Percentiles rank a stretch among this genome's conserved stretches.
These are phyloP conservation scores for Drosophila kokeensis DNA, from an alignment of 2,888 invertebrate genomes.

Conservation along the genomic window DNA sequence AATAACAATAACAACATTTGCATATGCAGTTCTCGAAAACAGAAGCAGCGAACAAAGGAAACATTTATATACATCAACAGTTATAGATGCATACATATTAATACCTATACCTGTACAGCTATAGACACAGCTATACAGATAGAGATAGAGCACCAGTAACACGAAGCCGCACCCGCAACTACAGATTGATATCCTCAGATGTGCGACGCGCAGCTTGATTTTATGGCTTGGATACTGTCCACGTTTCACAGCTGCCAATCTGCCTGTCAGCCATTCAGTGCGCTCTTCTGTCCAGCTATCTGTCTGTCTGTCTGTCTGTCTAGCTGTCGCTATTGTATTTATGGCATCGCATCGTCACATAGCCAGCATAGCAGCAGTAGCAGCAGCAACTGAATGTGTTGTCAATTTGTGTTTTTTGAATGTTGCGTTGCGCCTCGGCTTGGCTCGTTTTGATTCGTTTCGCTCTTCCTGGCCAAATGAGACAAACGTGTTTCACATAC, in stretches of 20 bases:
- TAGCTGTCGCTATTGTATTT: constrained; percentile 38
- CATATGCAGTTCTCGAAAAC: constrained; percentile 26
- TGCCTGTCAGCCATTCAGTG: constrained; percentile 20
- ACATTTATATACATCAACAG: constrained; percentile 35
- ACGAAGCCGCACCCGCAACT: constrained; percentile 20
- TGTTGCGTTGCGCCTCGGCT: constrained; percentile 1
- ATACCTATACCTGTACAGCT: constrained; percentile 7
- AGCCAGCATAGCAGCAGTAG: background rate
- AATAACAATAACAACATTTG: constrained; percentile 22
- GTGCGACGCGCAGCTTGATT: constrained; percentile 25
- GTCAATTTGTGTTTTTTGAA: constrained; percentile 23
- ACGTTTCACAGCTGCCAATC: constrained; percentile 41
- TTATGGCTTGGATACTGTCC: constrained; percentile 49
- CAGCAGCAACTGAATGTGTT: constrained; percentile 53
- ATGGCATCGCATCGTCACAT: constrained; percentile 48
- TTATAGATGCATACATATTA: background rate
- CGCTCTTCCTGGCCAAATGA: constrained; percentile 74
- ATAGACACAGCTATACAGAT: constrained; percentile 5
- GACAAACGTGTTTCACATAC: constrained; percentile 76
- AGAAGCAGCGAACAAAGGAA: constrained; percentile 27
- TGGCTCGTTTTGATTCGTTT: constrained; percentile 32
- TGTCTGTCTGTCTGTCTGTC: background rate
- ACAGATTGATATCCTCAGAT: constrained; percentile 32
- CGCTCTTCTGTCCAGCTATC: constrained; percentile 6
- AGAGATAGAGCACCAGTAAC: constrained; percentile 1